These are phyloP conservation scores for Pinna nobilis DNA, from an alignment of 1,140 invertebrate genomes.

Conservation along the genomic window DNA sequence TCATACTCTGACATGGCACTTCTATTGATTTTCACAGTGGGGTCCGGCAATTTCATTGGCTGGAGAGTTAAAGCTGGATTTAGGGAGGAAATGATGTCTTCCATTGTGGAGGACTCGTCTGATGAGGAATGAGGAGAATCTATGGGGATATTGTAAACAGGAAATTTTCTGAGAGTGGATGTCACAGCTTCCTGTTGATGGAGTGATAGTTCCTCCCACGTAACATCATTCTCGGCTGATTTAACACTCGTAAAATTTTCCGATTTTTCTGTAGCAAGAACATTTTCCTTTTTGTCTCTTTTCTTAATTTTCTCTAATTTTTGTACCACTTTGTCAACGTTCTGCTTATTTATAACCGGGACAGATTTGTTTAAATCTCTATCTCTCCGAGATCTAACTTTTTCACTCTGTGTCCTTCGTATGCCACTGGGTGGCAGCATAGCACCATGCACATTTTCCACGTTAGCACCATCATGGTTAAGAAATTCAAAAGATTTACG, in stretches of 20 bases:
- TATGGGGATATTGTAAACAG: conserved; percentile 47
- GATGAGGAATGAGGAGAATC: conserved; percentile 34
- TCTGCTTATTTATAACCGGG: conserved; percentile 21
- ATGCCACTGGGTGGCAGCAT: conserved; percentile 5
- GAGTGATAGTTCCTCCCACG: conserved; percentile 25
- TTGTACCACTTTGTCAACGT: conserved; percentile 19
- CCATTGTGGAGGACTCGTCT: conserved; percentile 72
- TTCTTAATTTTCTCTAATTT: conserved; percentile 19
- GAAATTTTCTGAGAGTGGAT: conserved; percentile 57
- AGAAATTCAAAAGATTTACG: conserved; percentile 12
- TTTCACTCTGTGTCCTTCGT: conserved; percentile 31
- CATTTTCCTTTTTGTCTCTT: not conserved
- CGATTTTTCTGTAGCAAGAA: conserved; percentile 2
- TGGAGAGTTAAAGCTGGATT: conserved; percentile 72
- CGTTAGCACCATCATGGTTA: conserved; percentile 1
- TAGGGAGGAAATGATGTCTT: conserved; percentile 74
- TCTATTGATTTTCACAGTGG: conserved; percentile 60
- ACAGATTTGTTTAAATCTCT: not conserved
- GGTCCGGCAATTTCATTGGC: conserved; percentile 56
- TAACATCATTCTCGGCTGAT: not conserved
- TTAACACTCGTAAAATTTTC: conserved; percentile 4
- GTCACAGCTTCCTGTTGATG: conserved; percentile 40
- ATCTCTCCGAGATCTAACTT: conserved; percentile 18
- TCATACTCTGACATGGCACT: conserved; percentile 84
- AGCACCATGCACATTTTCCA: not conserved